These are phyloP conservation scores for Coregonus ussuriensis DNA, from an alignment of 2,797 vertebrate genomes.

Conservation along the genomic window DNA sequence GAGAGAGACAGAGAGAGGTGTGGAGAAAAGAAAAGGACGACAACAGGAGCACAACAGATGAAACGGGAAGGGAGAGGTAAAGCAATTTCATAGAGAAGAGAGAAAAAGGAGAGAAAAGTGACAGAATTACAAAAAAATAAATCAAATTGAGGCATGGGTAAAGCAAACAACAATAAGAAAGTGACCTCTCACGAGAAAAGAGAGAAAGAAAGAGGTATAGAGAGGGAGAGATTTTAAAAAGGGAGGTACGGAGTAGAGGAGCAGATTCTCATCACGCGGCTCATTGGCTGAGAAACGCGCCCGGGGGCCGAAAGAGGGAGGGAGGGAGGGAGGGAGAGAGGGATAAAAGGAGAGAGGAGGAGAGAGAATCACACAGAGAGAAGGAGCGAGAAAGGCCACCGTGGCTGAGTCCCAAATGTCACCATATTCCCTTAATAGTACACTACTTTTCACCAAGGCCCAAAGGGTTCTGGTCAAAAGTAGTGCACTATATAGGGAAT, in stretches of 20 bases:
- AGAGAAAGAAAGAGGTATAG: too few relatives aligned
- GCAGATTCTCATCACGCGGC: constrained; percentile 71
- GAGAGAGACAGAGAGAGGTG: too few relatives aligned
- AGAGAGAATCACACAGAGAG: background rate
- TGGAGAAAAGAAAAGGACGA: background rate
- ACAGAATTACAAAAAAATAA: background rate
- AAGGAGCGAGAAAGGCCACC: background rate
- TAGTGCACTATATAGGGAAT: too few relatives aligned
- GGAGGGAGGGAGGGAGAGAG: background rate
- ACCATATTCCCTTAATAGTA: too few relatives aligned
- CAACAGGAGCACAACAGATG: background rate
- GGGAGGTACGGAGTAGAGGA: constrained; percentile 31
- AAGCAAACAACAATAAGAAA: background rate
- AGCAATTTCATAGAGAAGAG: background rate
- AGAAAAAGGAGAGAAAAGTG: constrained; percentile 4
- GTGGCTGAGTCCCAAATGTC: background rate
- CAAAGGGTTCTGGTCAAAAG: too few relatives aligned
- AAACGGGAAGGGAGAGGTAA: background rate
- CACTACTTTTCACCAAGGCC: too few relatives aligned
- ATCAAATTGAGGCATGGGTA: background rate
- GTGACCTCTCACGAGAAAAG: background rate
- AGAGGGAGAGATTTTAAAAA: background rate
- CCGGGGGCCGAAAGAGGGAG: constrained; percentile 33
- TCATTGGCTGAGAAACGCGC: constrained; percentile 72
- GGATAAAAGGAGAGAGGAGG: too few relatives aligned